Evolutionary conservation across 2,888 invertebrate species (phyloP).

Genomic region (Drosophila siamana): DNA sequence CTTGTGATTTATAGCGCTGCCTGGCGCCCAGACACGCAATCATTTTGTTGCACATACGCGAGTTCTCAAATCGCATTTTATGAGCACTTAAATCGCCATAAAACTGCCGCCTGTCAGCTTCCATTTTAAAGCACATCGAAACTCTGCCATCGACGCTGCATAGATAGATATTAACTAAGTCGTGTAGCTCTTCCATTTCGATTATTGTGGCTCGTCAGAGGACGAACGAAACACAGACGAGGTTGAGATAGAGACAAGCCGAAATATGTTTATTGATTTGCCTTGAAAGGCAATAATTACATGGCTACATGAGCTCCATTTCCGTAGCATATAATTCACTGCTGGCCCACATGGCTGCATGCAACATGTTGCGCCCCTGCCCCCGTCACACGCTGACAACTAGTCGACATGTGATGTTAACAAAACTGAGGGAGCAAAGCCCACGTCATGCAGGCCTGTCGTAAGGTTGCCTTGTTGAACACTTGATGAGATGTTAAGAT

Average conservation of each 20-base stretch:
- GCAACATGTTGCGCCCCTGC: constrained; percentile 64
- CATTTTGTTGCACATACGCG: constrained; percentile 23
- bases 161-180: background rate
- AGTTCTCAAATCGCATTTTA: constrained; percentile 30
- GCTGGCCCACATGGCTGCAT: constrained; percentile 29
- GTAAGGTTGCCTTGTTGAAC: constrained; percentile 34
- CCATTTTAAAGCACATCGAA: constrained; percentile 2
- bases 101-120: background rate
- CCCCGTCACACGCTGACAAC: background rate
- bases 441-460: constrained; percentile 26
- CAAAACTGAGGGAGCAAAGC: constrained; percentile 25
- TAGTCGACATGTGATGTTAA: constrained; percentile 37
- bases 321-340: constrained; percentile 68
- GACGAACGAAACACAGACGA: background rate
- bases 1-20: constrained; percentile 60
- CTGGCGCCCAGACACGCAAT: constrained; percentile 32
- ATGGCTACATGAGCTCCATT: constrained; percentile 69
- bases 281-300: constrained; percentile 71
- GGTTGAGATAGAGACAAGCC: constrained; percentile 6
- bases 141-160: background rate
- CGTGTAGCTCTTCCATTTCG: background rate
- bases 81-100: constrained; percentile 28
- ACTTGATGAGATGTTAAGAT: constrained; percentile 77
- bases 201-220: constrained; percentile 10
- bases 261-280: constrained; percentile 68